phyloP scores from a whole-genome alignment of 2,888 invertebrate species.

The Tiphia femorata region DNA sequence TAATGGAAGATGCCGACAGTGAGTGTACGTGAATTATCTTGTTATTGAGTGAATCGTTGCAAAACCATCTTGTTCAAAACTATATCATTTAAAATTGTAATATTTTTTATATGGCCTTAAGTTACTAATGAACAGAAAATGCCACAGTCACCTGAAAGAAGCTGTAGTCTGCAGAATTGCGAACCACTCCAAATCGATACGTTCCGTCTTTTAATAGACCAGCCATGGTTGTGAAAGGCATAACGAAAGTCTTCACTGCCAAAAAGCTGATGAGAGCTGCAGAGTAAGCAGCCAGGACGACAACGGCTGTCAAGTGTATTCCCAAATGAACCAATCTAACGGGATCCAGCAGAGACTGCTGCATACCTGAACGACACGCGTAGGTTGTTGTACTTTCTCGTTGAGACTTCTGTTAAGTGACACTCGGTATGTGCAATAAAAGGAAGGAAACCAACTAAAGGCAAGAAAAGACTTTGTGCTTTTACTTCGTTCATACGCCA shows the following conservation, averaged over 20 bases:
- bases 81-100: background rate
- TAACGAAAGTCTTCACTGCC: slow-evolving; percentile 57
- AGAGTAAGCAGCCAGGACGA: slow-evolving; percentile 64
- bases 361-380: slow-evolving; percentile 46
- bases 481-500: no score
- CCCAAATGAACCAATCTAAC: slow-evolving; percentile 58
- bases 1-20: slow-evolving; percentile 24
- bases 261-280: slow-evolving; percentile 64
- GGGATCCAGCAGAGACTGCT: slow-evolving; percentile 47
- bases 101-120: no score
- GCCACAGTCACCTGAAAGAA: slow-evolving; percentile 60
- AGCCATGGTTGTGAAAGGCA: slow-evolving; percentile 66
- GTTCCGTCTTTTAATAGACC: slow-evolving; percentile 60
- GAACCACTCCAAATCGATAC: slow-evolving; percentile 59
- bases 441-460: no score
- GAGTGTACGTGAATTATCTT: no score
- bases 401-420: no score
- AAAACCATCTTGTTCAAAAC: background rate
- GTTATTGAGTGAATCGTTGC: background rate
- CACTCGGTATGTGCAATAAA: no score
- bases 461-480: no score
- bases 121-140: background rate
- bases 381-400: background rate
- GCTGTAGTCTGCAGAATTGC: slow-evolving; percentile 58
- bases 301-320: slow-evolving; percentile 59